A percentile compares a stretch with the other conserved stretches of the same genome.
Conservation (phyloP, 2,888 invertebrate genomes). For the Crossocerus cetratus region DNA sequence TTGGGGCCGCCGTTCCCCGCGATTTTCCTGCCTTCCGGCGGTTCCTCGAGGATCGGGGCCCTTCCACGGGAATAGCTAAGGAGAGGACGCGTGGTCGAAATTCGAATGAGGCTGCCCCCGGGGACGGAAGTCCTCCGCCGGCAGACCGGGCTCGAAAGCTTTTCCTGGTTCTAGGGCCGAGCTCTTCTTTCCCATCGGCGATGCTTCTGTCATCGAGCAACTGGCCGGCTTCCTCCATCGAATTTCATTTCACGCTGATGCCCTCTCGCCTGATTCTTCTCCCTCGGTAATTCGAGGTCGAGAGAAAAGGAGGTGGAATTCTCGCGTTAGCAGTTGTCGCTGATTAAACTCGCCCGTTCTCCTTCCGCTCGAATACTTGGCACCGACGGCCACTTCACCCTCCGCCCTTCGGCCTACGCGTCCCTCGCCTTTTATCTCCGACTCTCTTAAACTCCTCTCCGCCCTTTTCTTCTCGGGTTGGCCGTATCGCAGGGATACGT, state of each 20-base stretch:
- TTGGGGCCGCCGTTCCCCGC: constrained; percentile 25
- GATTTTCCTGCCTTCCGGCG: constrained; percentile 35
- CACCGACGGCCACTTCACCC: constrained; percentile 5
- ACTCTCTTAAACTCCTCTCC: background rate
- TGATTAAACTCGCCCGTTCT: constrained; percentile 54
- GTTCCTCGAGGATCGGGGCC: constrained; percentile 33
- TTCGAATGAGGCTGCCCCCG: constrained; percentile 43
- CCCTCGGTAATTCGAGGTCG: constrained; percentile 23
- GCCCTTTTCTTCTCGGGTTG: background rate
- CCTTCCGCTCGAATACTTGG: constrained; percentile 41
- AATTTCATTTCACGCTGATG: constrained; percentile 5
- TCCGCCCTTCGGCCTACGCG: background rate
- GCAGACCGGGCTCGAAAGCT: constrained; percentile 44
- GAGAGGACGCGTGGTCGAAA: constrained; percentile 54
- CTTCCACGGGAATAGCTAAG: constrained; percentile 53
- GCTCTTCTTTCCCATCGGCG: constrained; percentile 5
- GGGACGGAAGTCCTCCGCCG: constrained; percentile 34
- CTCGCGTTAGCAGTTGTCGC: constrained; percentile 46
- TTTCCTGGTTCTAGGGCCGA: constrained; percentile 38
- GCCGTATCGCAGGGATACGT: background rate
- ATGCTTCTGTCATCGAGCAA: constrained; percentile 4
- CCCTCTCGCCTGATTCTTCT: constrained; percentile 21
- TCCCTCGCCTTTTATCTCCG: background rate
- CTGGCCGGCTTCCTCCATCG: constrained; percentile 12
- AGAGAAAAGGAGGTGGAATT: constrained; percentile 32